Base-by-base conservation (phyloP, 2,888 invertebrate genomes). In the Lepidochrysops patricia region DNA sequence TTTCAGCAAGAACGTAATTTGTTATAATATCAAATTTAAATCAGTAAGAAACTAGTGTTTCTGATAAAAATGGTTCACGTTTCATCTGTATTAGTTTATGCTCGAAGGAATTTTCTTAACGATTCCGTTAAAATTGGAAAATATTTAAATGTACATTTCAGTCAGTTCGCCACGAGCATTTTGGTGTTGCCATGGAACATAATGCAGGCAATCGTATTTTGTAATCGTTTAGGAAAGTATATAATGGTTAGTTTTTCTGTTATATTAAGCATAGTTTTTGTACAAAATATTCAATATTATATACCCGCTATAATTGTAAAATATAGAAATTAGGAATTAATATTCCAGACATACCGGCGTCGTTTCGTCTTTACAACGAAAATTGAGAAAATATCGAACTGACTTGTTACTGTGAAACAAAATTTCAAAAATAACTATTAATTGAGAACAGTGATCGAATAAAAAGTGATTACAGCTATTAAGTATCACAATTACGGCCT, bases 221-320 rank as follows among this genome's bases (percentile, higher is more conserved):
- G 32, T 54, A 54, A 54, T 19, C 54, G 54, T 32, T 32, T 54
- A 54, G 54, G 23, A 43, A 23, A 23, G 19, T 54, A 19, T 54
- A 54, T 32, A 15, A 32, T 5, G 15, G 23, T 54, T 32, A 54
- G 32, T 54, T 54, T 27, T 19, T 29, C n/a, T 29, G 29, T 15
- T 54, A 9, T 43, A 9, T 43, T 43, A 43, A 54, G 15, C 29
- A 19, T 29, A 27, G 27, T 19, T 54, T 54, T 54, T 32, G 29
- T 54, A 54, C 27, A 54, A 54, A 37, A 19, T 13, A 19, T 48
- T 49, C 12, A 27, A 50, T 12, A 25, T 49, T 26, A 12, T 25
- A 19, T 43, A 43, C 43, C 43, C 9, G 43, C 43, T 43, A 43
- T 43, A 9, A 19, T 50, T 26, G 50, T 50, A 50, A 50, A n/a